Base-by-base conservation (phyloP, 2,113 vertebrate species). In the Anser cygnoides region DNA sequence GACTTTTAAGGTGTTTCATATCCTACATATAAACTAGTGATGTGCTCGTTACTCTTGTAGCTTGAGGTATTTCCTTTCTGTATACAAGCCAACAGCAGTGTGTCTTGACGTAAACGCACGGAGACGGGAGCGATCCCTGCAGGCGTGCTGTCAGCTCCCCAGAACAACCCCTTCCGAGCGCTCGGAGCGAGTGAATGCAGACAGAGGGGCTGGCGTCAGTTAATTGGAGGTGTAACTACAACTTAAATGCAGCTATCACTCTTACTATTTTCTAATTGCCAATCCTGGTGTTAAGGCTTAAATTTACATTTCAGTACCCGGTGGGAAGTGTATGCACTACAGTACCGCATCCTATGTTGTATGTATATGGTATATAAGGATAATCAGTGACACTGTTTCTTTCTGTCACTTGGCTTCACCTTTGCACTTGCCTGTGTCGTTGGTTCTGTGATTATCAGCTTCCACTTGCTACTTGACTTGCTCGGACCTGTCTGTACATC, bases 1-100 rank as follows among this genome's bases (percentile, higher is more conserved):
- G 37, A 31, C 57, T 81, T 84, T 52, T 72, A 84, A 81, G 37
- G 49, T 87, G 86, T 91, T 91, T 63, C 86, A 49, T 86, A 76
- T 65, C 90, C 73, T 75, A 3, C 26, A 1, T 75, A 58, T 61
- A 75, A 93, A 44, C 61, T 50, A 61, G 86, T 62, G 86, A 62
- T 65, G 89, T 90, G 35, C 95, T 89, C 75, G 61, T 92, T 78
- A 8, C 65, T 87, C 80, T 12, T 57, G 75, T 74, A 93, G 91
- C 93, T 66, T 50, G 67, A 90, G 78, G 31, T n/a, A 2, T 31
- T 91, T 89, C 65, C 50, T 79, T 68, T 57, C 84, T 35, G 26
- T 68, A 4, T 16, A 1, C 49, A 44, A 78, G 84, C 39, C 91
- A 68, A 54, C 67, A 89, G 91, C 84, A 73, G 77, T 14, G 26